phyloP scores from a whole-genome alignment of 2,888 invertebrate genomes.

The Cerastoderma edule region DNA sequence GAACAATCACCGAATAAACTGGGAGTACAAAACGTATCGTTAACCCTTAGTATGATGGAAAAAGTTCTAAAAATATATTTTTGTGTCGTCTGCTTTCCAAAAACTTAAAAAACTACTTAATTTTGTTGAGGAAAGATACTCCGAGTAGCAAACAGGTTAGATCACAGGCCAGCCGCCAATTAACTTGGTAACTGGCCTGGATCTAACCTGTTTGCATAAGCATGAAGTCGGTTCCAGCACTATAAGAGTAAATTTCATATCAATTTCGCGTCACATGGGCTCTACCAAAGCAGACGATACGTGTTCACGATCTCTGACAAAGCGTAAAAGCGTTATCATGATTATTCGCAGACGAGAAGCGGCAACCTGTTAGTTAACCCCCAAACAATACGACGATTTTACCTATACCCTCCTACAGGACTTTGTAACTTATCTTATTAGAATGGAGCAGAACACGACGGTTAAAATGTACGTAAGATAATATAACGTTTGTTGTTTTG shows the following conservation, averaged over 20 bases:
- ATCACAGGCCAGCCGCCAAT: background rate
- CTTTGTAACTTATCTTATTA: background rate
- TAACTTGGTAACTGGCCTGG: background rate
- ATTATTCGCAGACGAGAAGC: slow-evolving; percentile 6
- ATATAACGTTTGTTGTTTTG: too few species aligned
- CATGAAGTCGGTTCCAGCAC: background rate
- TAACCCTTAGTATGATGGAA: too few species aligned
- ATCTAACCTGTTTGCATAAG: background rate
- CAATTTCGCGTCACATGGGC: too few species aligned
- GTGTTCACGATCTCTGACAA: too few species aligned
- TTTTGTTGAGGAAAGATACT: background rate
- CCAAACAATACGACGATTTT: background rate
- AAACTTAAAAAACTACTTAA: background rate
- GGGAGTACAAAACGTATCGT: too few species aligned
- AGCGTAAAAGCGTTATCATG: too few species aligned
- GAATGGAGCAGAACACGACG: background rate
- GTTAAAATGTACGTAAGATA: background rate
- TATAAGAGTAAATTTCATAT: background rate
- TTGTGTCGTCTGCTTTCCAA: background rate
- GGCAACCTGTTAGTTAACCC: slow-evolving; percentile 5
- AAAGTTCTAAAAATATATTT: background rate
- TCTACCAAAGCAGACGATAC: too few species aligned
- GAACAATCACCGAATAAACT: too few species aligned
- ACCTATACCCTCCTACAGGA: background rate
- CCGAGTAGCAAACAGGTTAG: background rate